Conservation (phyloP, 2,888 invertebrate species). For the Exocentrus adspersus region DNA sequence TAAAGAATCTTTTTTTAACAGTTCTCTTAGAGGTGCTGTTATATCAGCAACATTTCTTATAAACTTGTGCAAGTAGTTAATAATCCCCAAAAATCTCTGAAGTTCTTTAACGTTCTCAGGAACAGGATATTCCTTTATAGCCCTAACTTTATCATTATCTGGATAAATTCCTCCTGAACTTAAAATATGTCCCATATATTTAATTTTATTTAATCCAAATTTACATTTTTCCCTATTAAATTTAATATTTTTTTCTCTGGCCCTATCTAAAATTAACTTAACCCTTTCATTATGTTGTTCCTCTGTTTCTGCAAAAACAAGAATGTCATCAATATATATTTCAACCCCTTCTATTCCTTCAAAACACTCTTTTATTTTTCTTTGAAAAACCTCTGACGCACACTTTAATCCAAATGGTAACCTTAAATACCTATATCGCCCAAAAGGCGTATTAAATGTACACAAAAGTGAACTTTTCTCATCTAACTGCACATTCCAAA, state of each 20-base stretch:
- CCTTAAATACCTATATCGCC: background rate
- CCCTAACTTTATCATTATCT: conserved; percentile 41
- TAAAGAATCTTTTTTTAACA: conserved; percentile 23
- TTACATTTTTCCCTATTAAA: conserved; percentile 46
- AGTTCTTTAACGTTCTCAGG: background rate
- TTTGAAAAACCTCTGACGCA: background rate
- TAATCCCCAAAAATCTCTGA: background rate
- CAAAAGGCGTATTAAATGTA: background rate
- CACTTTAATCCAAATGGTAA: background rate
- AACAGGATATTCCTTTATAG: conserved; percentile 4
- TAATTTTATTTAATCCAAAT: conserved; percentile 37
- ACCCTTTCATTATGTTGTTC: conserved; percentile 36
- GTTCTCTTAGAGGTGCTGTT: conserved; percentile 28
- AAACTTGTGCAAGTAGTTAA: conserved; percentile 40
- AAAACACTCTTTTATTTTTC: background rate
- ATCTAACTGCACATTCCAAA: background rate
- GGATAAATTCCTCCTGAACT: conserved; percentile 34
- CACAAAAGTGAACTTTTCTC: background rate
- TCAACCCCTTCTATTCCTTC: conserved; percentile 23
- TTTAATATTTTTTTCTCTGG: conserved; percentile 35
- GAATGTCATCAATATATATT: conserved; percentile 41
- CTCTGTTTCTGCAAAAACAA: conserved; percentile 33
- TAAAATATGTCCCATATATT: conserved; percentile 43
- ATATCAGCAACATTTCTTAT: conserved; percentile 34
- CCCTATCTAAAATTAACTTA: conserved; percentile 35